These are phyloP conservation scores for Fragum sueziense DNA, from an alignment of 2,888 invertebrate genomes.

Conservation along the genomic window DNA sequence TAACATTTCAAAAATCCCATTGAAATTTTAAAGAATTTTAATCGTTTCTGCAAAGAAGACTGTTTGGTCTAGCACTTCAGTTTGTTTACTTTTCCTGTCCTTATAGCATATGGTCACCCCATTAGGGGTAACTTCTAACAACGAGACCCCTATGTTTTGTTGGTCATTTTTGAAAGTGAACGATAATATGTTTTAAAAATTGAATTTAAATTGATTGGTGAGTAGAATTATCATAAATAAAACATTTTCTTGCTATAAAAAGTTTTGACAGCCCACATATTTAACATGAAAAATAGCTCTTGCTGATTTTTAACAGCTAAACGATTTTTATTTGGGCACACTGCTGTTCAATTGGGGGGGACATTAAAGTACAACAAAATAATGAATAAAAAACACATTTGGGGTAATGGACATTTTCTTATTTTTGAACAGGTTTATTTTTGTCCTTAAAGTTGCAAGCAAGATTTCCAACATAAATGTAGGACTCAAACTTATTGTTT, in stretches of 20 bases:
- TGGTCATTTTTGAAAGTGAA: too few relatives aligned
- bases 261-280: conserved; percentile 1
- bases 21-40: conserved; percentile 10
- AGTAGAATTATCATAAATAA: conserved; percentile 30
- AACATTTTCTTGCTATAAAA: conserved; percentile 20
- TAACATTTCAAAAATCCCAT: too few relatives aligned
- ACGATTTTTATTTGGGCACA: not conserved
- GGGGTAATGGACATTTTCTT: not conserved
- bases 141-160: too few relatives aligned
- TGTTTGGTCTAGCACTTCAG: conserved; percentile 13
- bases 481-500: too few relatives aligned
- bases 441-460: too few relatives aligned
- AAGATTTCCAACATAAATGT: too few relatives aligned
- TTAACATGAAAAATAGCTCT: conserved; percentile 13
- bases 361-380: conserved; percentile 6
- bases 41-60: not conserved
- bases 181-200: conserved; percentile 21
- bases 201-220: conserved; percentile 30
- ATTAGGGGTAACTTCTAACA: conserved; percentile 2
- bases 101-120: conserved; percentile 2
- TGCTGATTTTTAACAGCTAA: not conserved
- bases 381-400: conserved; percentile 14
- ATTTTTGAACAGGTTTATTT: too few relatives aligned
- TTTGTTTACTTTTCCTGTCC: conserved; percentile 5
- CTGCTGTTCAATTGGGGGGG: conserved; percentile 3